phyloP scores from a whole-genome alignment of 1,140 invertebrate genomes.

The Macrocentrus cingulum region DNA sequence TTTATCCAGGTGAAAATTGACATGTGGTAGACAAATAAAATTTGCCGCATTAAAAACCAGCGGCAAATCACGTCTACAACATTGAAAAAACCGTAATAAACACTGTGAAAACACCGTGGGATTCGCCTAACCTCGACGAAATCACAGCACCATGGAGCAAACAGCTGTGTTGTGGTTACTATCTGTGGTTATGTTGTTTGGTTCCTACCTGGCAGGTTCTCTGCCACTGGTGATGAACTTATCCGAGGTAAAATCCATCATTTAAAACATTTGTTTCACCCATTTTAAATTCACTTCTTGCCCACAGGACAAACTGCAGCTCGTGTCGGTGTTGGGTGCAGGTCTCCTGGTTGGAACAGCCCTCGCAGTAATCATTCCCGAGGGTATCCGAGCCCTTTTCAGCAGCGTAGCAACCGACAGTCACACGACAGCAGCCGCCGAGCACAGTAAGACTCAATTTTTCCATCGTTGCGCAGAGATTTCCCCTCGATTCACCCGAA shows the following conservation, averaged over 20 bases:
- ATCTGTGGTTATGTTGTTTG: slow-evolving; percentile 89
- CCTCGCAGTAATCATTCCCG: slow-evolving; percentile 96
- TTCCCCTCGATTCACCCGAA: neutral
- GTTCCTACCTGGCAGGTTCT: slow-evolving; percentile 90
- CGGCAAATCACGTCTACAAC: neutral
- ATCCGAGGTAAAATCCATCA: slow-evolving; percentile 88
- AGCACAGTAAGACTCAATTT: slow-evolving; percentile 37
- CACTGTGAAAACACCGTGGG: too few species aligned
- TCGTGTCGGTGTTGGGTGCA: slow-evolving; percentile 93
- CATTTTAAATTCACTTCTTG: slow-evolving; percentile 31
- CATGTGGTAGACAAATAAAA: slow-evolving; percentile 15
- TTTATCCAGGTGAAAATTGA: slow-evolving; percentile 15
- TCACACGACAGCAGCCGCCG: slow-evolving; percentile 11
- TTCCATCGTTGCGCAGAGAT: neutral
- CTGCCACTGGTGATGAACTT: slow-evolving; percentile 90
- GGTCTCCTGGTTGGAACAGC: slow-evolving; percentile 98
- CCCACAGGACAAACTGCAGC: slow-evolving; percentile 87
- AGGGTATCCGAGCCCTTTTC: slow-evolving; percentile 88
- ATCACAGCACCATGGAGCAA: slow-evolving; percentile 73
- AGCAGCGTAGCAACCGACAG: slow-evolving; percentile 38
- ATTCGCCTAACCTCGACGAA: too few species aligned
- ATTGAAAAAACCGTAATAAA: neutral
- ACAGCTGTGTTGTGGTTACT: slow-evolving; percentile 77
- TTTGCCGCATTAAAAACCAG: slow-evolving; percentile 10
- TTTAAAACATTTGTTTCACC: slow-evolving; percentile 15